A percentile compares a stretch with the other conserved stretches of the same genome.
These are phyloP conservation scores for Oikopleura albicans DNA, from an alignment of 23 tunicate genomes.

Conservation along the genomic window DNA sequence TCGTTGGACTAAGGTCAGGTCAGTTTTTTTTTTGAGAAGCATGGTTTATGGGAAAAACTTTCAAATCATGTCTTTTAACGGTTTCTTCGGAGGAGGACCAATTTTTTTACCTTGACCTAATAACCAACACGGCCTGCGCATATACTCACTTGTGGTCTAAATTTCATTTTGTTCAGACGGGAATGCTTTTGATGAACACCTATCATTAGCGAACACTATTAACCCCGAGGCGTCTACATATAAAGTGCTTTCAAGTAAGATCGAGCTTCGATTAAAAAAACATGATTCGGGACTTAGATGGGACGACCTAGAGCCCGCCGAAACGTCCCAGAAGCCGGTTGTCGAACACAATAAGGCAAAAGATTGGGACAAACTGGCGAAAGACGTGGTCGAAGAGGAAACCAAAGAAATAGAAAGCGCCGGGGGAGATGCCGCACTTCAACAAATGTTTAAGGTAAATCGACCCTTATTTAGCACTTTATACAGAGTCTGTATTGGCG, in stretches of 20 bases:
- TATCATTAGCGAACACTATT: constrained; percentile 29
- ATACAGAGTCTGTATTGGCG: no score
- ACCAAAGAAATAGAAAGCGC: background rate
- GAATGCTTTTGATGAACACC: background rate
- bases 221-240: constrained; percentile 25
- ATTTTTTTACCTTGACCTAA: background rate
- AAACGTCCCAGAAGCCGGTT: background rate
- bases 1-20: no score
- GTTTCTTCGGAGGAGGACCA: no score
- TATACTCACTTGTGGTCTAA: no score
- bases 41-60: no score
- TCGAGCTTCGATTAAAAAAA: constrained; percentile 45
- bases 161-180: background rate
- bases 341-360: background rate
- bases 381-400: background rate
- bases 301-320: background rate
- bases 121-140: background rate
- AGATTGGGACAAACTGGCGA: constrained; percentile 18
- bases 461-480: no score
- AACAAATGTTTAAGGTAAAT: background rate
- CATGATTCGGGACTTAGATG: constrained; percentile 3
- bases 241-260: constrained; percentile 35
- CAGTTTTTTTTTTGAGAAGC: no score
- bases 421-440: background rate
- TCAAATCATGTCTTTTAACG: no score